Evolutionary conservation across 2,113 vertebrate genomes (phyloP).

Genomic region (Ictalurus furcatus): DNA sequence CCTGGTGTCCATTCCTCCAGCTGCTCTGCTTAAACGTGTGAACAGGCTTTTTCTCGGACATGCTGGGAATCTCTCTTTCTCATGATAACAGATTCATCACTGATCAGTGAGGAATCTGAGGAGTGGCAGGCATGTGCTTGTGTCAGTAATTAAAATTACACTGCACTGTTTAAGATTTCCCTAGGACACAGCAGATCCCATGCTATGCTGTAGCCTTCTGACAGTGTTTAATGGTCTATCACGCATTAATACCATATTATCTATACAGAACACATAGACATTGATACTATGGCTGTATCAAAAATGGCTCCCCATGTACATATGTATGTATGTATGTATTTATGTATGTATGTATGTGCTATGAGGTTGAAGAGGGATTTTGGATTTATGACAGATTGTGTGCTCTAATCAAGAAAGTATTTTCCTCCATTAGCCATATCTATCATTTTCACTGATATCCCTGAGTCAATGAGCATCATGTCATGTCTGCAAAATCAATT

Average conservation of each 20-base stretch:
- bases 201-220: neutral
- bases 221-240: neutral
- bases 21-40: neutral
- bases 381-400: neutral
- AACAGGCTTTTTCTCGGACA: neutral
- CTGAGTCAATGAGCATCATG: neutral
- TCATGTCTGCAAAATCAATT: neutral
- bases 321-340: neutral
- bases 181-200: neutral
- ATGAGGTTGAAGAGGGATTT: neutral
- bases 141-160: slow-evolving; percentile 12
- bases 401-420: neutral
- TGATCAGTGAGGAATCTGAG: slow-evolving; percentile 15
- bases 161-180: neutral
- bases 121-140: neutral
- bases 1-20: neutral
- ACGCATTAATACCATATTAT: neutral
- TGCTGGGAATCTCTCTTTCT: neutral
- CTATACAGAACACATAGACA: neutral
- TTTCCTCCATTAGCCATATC: neutral
- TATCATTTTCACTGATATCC: neutral
- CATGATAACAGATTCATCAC: slow-evolving; percentile 31
- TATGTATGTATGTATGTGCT: neutral
- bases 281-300: neutral
- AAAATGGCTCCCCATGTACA: neutral